Percentiles rank a stretch among this genome's conserved stretches.
phyloP scores from a whole-genome alignment of 2,797 vertebrate species.

The Adelosebastes latens region DNA sequence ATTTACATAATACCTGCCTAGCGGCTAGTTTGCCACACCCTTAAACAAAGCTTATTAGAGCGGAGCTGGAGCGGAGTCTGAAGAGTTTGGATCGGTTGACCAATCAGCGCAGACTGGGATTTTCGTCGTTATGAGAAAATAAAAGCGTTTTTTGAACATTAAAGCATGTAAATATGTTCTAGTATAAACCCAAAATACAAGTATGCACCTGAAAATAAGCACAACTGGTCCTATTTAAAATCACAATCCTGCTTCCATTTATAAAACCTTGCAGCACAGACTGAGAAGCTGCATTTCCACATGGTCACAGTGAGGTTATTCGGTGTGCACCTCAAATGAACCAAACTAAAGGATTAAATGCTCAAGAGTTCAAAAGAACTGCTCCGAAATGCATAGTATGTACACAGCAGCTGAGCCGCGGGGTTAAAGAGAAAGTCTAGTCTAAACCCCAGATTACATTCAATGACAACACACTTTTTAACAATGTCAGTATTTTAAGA shows the following conservation, averaged over 20 bases:
- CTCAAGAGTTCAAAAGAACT: conserved; percentile 16
- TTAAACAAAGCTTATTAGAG: too few species aligned
- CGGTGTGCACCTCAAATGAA: conserved; percentile 2
- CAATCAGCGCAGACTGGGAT: fast-evolving
- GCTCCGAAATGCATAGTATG: background rate
- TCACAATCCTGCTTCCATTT: background rate
- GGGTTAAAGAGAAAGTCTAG: background rate
- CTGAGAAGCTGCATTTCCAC: background rate
- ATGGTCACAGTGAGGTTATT: background rate
- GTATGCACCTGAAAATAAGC: too few species aligned
- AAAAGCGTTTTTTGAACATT: too few species aligned
- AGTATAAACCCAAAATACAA: too few species aligned
- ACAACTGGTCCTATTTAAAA: background rate
- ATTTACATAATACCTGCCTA: too few species aligned
- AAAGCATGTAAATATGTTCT: too few species aligned
- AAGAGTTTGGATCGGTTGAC: too few species aligned
- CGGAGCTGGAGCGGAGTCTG: fast-evolving
- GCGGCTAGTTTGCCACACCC: fast-evolving
- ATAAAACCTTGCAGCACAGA: background rate
- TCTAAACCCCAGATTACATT: background rate
- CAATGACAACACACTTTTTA: background rate
- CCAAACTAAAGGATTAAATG: conserved; percentile 19
- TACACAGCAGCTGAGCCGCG: background rate
- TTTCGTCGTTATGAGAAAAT: fast-evolving
- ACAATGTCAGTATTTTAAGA: background rate